Evolutionary conservation across 2,888 invertebrate species (phyloP), one percentile per base, ranked within the genome.

Genomic region (Hemistola chrysoprasaria): DNA sequence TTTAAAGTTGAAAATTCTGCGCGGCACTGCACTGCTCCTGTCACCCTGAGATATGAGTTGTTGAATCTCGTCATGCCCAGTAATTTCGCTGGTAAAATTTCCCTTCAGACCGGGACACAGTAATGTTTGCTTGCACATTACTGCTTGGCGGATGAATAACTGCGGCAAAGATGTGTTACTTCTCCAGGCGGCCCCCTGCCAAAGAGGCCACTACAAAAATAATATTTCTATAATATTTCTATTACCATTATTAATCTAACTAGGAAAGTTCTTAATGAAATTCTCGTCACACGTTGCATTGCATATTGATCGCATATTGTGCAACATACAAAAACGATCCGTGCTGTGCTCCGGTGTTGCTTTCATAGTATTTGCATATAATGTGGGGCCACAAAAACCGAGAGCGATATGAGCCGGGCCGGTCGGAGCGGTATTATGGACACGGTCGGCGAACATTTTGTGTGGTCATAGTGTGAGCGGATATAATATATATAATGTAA

Each of bases 311-410:
- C 66, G n/a, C n/a, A n/a, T n/a, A 67, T 66, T 65, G 57, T 49
- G 50, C 50, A 55, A 58, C 56, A 10, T 10, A 55, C 53, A 71
- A 72, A 71, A 72, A 72, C 44, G 41, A 50, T 57, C 66, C 58
- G 59, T 32, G 37, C 65, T 48, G 49, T 51, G 54, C 39, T 45
- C 56, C 65, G 73, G 72, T 77, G 76, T 78, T 76, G 62, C 78
- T 78, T 72, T 74, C 77, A 71, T 53, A 39, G 43, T 53, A 77
- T 78, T 71, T 75, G 74, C 79, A 77, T 79, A 72, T 71, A 72
- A 69, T 76, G 70, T 59, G 32, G 50, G 24, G 24, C 32, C 24
- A 45, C 56, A 74, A 71, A 73, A 74, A 71, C 43, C 22, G 30
- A 26, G 32, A 10, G 38, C 47, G 51, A 35, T 57, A 48, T 59